A percentile compares a stretch with the other conserved stretches of the same genome.
These are phyloP conservation scores for Lucilia cuprina DNA, from an alignment of 1,140 invertebrate species.

Conservation along the genomic window DNA sequence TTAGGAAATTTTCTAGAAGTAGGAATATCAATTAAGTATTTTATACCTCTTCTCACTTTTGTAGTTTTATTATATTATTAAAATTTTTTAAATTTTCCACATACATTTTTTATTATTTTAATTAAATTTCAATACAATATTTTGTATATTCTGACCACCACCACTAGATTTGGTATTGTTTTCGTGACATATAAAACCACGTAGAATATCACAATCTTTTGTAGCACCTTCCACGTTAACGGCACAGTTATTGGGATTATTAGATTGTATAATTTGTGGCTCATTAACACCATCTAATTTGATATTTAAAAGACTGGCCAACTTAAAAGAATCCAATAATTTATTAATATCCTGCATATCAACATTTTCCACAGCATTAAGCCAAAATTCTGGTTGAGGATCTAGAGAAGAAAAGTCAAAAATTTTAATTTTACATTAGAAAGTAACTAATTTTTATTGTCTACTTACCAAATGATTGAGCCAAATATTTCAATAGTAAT, in stretches of 20 bases:
- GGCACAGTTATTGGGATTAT: not conserved
- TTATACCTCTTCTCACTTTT: too few relatives aligned
- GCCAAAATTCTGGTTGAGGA: conserved; percentile 16
- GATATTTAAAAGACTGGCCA: not conserved
- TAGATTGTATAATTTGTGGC: not conserved
- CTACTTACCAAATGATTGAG: not conserved
- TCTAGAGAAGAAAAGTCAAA: too few relatives aligned
- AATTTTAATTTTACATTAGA: too few relatives aligned
- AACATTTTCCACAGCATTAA: not conserved
- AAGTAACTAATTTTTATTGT: too few relatives aligned
- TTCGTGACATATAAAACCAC: not conserved
- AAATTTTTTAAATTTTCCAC: too few relatives aligned
- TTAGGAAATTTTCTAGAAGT: too few relatives aligned
- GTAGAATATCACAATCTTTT: not conserved
- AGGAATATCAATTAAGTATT: too few relatives aligned
- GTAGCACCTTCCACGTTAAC: not conserved
- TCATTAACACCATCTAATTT: not conserved
- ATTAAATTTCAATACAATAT: conserved; percentile 16
- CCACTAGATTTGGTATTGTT: not conserved
- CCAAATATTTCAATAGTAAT: not conserved
- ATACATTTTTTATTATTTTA: not conserved
- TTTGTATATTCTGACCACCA: conserved; percentile 17
- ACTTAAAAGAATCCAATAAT: not conserved
- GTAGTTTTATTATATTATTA: too few relatives aligned
- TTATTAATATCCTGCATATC: not conserved